These are phyloP conservation scores for Phylloscopus whistleri DNA, from an alignment of 2,113 vertebrate species.

Conservation along the genomic window DNA sequence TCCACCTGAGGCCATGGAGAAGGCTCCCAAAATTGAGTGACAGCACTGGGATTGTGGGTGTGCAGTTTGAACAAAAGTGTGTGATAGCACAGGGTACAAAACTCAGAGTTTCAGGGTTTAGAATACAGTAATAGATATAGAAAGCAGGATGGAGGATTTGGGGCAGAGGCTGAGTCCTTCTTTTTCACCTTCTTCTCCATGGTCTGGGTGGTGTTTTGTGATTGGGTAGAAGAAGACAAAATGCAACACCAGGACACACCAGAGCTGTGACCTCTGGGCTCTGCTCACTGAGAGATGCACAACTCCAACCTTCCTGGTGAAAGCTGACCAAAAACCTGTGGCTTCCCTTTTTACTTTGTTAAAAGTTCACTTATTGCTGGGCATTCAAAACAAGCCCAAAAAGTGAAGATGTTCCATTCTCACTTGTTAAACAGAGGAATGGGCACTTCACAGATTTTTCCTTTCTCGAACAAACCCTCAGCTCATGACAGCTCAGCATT, in stretches of 20 bases:
- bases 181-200: no score
- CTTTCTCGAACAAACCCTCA: background rate
- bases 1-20: no score
- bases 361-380: background rate
- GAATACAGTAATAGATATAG: no score
- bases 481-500: fast-evolving
- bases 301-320: background rate
- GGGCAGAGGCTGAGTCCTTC: no score
- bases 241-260: background rate
- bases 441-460: fast-evolving
- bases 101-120: no score
- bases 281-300: background rate
- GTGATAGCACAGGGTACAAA: no score
- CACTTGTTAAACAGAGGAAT: background rate
- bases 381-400: background rate
- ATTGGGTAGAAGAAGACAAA: no score
- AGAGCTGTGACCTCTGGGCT: fast-evolving
- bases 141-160: no score
- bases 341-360: background rate
- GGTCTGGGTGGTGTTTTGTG: no score
- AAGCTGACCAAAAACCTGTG: fast-evolving
- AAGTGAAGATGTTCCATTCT: background rate
- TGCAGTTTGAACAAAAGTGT: no score
- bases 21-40: no score
- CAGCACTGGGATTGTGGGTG: no score